Evolutionary conservation across 2,113 vertebrate species (phyloP), one percentile per base, ranked within the genome.

Genomic region (Cairina moschata): DNA sequence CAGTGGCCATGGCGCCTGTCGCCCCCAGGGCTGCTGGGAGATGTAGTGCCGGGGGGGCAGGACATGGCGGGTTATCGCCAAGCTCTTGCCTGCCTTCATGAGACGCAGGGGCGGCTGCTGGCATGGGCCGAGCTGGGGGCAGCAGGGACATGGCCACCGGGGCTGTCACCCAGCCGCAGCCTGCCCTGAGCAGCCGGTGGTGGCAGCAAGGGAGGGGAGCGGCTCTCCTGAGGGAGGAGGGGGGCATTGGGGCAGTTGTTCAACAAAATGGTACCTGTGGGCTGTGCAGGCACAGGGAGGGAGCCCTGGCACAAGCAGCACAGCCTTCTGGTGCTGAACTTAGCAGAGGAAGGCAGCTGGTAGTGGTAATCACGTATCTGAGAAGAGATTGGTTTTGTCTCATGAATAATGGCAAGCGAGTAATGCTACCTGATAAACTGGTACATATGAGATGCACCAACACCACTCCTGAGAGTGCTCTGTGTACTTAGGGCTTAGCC

Each of bases 301-400:
- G 7, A 2, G 58, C 14, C 7, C 7, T 6, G 46, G 36, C 10
- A 44, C 22, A 21, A 11, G 32, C 7, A 2, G 21, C 3, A 3
- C 3, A 6, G 23, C 8, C n/a, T 60, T 34, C 22, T 9, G 22
- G 13, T 32, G 65, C 42, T 67, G 20, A n/a, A 17, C 31, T 11
- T 32, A 23, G 42, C 13, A 38, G 23, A 23, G 60, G 34, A 62
- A 62, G 15, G 34, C 60, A 40, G 62, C 36, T 65, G 26, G 16
- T 20, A 8, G 62, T 8, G 31, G 9, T 58, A 32, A 11, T 32
- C 31, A 32, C 8, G 8, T 3, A 8, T 25, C 59, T 16, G 67
- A 5, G 65, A 25, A 29, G 8, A 0, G 50, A 0, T 1, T 31
- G 7, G 3, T 8, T 2, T 2, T 22, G 6, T 0, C 13, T 15